phyloP scores from a whole-genome alignment of 2,113 vertebrate species.

The Oenanthe oenanthe region DNA sequence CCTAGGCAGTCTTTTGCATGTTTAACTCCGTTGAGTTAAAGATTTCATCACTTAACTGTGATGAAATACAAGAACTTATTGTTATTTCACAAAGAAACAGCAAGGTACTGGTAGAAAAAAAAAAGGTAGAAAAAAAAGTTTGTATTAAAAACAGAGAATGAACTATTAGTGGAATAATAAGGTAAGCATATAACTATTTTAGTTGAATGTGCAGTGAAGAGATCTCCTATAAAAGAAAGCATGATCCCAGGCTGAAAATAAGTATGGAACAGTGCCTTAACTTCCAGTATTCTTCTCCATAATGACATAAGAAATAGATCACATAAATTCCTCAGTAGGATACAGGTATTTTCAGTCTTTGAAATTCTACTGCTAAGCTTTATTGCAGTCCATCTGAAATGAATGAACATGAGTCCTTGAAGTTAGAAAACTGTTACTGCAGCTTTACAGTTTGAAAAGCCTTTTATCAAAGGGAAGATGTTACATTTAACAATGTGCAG shows the following conservation, averaged over 20 bases:
- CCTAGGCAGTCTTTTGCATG: background rate
- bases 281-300: background rate
- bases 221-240: slow-evolving; percentile 39
- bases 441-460: slow-evolving; percentile 42
- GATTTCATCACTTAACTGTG: background rate
- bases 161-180: slow-evolving; percentile 35
- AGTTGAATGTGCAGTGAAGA: slow-evolving; percentile 45
- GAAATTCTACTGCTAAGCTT: slow-evolving; percentile 62
- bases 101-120: background rate
- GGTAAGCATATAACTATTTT: background rate
- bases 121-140: background rate
- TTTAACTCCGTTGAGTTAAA: background rate
- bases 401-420: slow-evolving; percentile 56
- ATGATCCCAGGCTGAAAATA: slow-evolving; percentile 49
- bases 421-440: slow-evolving; percentile 60
- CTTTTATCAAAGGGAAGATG: background rate
- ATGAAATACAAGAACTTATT: background rate
- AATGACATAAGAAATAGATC: slow-evolving; percentile 49
- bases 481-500: background rate
- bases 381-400: slow-evolving; percentile 61
- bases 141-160: slow-evolving; percentile 57
- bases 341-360: slow-evolving; percentile 63
- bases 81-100: background rate
- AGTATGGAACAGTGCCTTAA: slow-evolving; percentile 41
- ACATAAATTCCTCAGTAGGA: slow-evolving; percentile 37